Conservation (phyloP, 2,888 invertebrate genomes). For the Noctua janthina region DNA sequence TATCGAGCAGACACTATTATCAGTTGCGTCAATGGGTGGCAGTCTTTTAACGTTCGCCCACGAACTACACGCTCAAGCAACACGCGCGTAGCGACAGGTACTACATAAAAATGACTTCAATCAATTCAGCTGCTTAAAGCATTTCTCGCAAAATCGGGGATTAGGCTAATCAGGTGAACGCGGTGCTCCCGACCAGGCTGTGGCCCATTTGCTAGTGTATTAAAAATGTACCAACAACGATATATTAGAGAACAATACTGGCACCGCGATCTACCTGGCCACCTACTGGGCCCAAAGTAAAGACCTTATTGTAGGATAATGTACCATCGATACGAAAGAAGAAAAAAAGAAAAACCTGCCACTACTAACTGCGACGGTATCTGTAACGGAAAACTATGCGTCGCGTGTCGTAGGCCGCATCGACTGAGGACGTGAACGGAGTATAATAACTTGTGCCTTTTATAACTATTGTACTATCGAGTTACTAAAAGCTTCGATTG, state of each 20-base stretch:
- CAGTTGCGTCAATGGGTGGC: slow-evolving; percentile 41
- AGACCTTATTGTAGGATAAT: neutral
- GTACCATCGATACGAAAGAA: neutral
- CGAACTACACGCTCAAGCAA: neutral
- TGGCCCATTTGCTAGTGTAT: neutral
- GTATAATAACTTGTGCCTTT: slow-evolving; percentile 21
- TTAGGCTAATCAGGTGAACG: neutral
- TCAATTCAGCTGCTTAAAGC: neutral
- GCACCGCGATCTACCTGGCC: neutral
- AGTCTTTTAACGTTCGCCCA: slow-evolving; percentile 18
- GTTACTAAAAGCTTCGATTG: slow-evolving; percentile 61
- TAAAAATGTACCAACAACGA: neutral
- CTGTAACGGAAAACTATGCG: neutral
- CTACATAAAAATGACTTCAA: neutral
- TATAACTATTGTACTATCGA: slow-evolving; percentile 40
- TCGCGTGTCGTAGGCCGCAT: neutral
- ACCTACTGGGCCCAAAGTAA: neutral
- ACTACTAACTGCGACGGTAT: neutral
- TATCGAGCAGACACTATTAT: slow-evolving; percentile 28
- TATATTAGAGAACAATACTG: neutral
- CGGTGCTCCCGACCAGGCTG: neutral
- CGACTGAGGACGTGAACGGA: neutral
- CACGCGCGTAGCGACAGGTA: neutral
- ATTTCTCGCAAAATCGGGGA: neutral
- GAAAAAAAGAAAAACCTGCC: neutral